Evolutionary conservation across 2,113 vertebrate genomes (phyloP), one percentile per base, ranked within the genome.

Genomic region (Gallinago media): DNA sequence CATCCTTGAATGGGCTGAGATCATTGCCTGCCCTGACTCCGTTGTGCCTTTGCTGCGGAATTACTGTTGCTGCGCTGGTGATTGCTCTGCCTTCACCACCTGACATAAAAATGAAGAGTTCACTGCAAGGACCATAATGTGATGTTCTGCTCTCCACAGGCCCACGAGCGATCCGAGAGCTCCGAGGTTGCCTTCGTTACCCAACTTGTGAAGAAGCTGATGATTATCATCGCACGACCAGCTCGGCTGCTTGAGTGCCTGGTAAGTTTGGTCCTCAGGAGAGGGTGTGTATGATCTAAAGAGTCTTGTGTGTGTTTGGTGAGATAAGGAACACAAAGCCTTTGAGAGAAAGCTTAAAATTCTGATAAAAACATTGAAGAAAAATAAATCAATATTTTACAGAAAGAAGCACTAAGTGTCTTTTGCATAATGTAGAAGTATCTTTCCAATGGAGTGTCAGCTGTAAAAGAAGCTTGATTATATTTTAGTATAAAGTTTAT

Each of bases 241-340:
- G 99, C 99, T 1, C 99, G 99, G 7, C 99, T 99, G 78, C 98
- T 99, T 54, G 99, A 99, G 97, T 99, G 99, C 98, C 96, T 99
- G 99, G 99, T 99, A 96, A 99, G 99, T 92, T 79, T 20, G n/a
- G 26, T 29, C 34, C 83, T 79, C 1, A 3, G 67, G 29, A 83
- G 21, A 26, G 63, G 6, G 12, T 3, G 1, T 12, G 10, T 80
- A 3, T 50, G 32, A 15, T 40, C 74, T 56, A 4, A 31, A 25
- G 23, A 27, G 67, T 21, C 36, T 38, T 32, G 25, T 22, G 12
- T 46, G 38, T 68, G 17, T 55, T 34, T 61, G 46, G 15, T 83
- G 79, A 87, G 58, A 42, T 55, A 4, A 50, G 50, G 47, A 63
- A 9, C 40, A 49, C 36, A 55, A 50, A 88, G 42, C 42, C 63